These are phyloP conservation scores for Sphaerophoria rueppellii DNA, from an alignment of 2,888 invertebrate species.

Conservation along the genomic window DNA sequence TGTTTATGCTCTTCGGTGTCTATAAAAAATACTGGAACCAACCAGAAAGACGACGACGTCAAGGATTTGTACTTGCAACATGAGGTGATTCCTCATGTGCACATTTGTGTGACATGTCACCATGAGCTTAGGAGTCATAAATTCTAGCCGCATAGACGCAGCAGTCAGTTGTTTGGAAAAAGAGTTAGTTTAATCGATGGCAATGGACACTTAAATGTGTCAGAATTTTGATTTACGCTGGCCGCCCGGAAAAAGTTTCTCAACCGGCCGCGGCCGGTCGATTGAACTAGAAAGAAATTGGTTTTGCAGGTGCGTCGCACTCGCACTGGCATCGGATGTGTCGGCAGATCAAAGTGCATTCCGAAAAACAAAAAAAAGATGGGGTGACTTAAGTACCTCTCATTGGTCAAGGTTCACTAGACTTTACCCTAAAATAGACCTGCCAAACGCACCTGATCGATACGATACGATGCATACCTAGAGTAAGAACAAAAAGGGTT, in stretches of 20 bases:
- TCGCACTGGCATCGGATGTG: background rate
- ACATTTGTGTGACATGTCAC: constrained; percentile 70
- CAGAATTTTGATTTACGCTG: constrained; percentile 69
- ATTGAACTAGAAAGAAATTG: constrained; percentile 71
- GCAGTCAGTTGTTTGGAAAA: constrained; percentile 47
- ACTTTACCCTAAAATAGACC: constrained; percentile 4
- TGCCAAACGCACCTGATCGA: constrained; percentile 56
- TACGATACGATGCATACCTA: background rate
- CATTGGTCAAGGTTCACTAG: constrained; percentile 71
- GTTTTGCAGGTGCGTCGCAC: constrained; percentile 50
- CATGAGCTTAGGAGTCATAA: constrained; percentile 64
- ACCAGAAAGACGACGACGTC: constrained; percentile 54
- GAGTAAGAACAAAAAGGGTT: constrained; percentile 50
- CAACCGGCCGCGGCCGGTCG: background rate
- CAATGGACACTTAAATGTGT: constrained; percentile 65
- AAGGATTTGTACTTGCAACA: constrained; percentile 68
- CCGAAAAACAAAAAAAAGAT: background rate
- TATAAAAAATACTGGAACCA: background rate
- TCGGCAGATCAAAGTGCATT: constrained; percentile 63
- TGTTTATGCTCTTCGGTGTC: background rate
- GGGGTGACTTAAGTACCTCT: constrained; percentile 40
- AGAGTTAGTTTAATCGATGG: constrained; percentile 63
- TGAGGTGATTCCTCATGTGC: constrained; percentile 71
- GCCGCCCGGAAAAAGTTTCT: constrained; percentile 22
- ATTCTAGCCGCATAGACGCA: constrained; percentile 31